Conservation (phyloP, 2,888 invertebrate species). For the Lasioglossum calceatum region DNA sequence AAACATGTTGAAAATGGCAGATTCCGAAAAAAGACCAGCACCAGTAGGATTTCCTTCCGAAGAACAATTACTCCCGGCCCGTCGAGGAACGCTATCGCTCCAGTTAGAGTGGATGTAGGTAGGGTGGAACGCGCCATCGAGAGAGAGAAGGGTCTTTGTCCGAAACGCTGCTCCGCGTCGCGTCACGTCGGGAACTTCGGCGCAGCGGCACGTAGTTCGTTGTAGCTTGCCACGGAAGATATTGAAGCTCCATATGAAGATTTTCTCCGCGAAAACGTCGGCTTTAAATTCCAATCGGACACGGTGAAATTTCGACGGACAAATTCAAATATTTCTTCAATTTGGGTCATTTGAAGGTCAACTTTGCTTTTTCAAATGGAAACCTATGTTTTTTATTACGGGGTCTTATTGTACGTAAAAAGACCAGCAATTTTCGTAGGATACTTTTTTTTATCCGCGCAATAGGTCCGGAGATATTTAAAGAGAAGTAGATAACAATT, state of each 20-base stretch:
- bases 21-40: not conserved
- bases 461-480: no score
- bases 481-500: no score
- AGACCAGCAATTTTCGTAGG: no score
- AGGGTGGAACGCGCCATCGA: constrained; percentile 7
- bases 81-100: constrained; percentile 22
- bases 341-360: no score
- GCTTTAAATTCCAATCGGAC: not conserved
- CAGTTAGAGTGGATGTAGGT: constrained; percentile 13
- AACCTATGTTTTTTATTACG: no score
- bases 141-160: not conserved
- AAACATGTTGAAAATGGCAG: not conserved
- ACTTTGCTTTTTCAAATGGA: no score
- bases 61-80: constrained; percentile 33
- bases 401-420: no score
- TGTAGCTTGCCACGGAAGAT: not conserved
- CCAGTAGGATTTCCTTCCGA: constrained; percentile 26
- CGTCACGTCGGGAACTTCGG: not conserved
- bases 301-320: not conserved
- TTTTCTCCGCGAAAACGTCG: not conserved
- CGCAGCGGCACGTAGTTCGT: not conserved
- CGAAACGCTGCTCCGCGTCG: not conserved
- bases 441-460: no score
- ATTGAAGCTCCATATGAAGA: not conserved
- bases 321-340: not conserved